phyloP scores from a whole-genome alignment of 2,113 vertebrate genomes.

The Actenoides lindsayi region DNA sequence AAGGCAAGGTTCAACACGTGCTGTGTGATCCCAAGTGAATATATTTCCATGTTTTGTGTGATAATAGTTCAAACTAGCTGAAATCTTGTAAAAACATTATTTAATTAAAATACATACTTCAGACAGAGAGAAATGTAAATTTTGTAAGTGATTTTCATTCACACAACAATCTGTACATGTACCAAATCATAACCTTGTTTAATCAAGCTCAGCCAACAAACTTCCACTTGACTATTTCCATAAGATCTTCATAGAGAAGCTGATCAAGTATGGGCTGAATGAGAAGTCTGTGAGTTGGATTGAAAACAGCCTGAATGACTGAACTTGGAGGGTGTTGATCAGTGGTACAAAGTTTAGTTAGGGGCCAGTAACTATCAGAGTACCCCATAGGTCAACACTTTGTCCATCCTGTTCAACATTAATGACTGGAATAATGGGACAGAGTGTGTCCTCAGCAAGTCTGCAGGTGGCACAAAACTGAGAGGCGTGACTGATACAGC shows the following conservation, averaged over 20 bases:
- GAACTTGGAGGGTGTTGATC: background rate
- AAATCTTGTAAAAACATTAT: background rate
- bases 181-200: background rate
- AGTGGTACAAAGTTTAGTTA: background rate
- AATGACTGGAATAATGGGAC: background rate
- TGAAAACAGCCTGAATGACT: background rate
- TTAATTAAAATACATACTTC: slow-evolving; percentile 15
- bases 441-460: background rate
- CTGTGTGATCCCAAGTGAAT: background rate
- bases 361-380: background rate
- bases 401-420: background rate
- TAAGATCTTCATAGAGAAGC: background rate
- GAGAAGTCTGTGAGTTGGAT: background rate
- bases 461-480: background rate
- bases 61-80: background rate
- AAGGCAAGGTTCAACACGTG: slow-evolving; percentile 30
- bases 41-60: slow-evolving; percentile 23
- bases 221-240: background rate
- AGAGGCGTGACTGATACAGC: background rate
- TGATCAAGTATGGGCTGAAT: background rate
- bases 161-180: background rate
- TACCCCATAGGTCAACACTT: background rate
- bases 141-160: background rate
- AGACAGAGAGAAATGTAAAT: background rate
- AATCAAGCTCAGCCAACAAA: background rate